Conservation (phyloP, 2,113 vertebrate species). For the Gila orcuttii region DNA sequence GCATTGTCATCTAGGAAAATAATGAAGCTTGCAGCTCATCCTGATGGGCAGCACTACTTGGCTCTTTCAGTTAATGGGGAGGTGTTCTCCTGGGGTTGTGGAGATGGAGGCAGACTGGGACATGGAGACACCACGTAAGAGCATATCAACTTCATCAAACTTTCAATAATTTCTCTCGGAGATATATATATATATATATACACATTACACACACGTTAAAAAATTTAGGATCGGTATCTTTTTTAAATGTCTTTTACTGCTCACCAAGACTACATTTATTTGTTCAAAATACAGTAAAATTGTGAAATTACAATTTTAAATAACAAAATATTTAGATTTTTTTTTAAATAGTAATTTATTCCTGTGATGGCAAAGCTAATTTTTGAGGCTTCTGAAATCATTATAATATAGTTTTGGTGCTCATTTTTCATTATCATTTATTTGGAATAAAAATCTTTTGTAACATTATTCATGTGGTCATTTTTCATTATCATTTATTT, state of each 20-base stretch:
- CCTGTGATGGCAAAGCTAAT: neutral
- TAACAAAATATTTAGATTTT: neutral
- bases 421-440: neutral
- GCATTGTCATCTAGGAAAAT: slow-evolving; percentile 91
- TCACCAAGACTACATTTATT: neutral
- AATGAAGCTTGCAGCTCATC: slow-evolving; percentile 91
- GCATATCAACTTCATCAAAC: neutral
- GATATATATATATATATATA: neutral
- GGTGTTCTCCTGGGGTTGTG: slow-evolving; percentile 98
- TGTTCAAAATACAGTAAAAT: neutral
- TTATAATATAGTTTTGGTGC: neutral
- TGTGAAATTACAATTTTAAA: neutral
- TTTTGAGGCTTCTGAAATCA: neutral
- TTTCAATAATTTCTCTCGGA: neutral
- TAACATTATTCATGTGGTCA: no score
- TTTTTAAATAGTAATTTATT: neutral
- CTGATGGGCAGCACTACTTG: slow-evolving; percentile 96
- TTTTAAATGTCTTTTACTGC: neutral
- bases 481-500: neutral
- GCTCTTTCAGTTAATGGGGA: slow-evolving; percentile 92
- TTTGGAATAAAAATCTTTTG: neutral
- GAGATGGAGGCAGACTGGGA: slow-evolving; percentile 93
- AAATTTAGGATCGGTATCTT: neutral
- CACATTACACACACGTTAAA: no score
- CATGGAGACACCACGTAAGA: slow-evolving; percentile 96